These are phyloP conservation scores for Crotophaga sulcirostris DNA, from an alignment of 2,113 vertebrate species.

Conservation along the genomic window DNA sequence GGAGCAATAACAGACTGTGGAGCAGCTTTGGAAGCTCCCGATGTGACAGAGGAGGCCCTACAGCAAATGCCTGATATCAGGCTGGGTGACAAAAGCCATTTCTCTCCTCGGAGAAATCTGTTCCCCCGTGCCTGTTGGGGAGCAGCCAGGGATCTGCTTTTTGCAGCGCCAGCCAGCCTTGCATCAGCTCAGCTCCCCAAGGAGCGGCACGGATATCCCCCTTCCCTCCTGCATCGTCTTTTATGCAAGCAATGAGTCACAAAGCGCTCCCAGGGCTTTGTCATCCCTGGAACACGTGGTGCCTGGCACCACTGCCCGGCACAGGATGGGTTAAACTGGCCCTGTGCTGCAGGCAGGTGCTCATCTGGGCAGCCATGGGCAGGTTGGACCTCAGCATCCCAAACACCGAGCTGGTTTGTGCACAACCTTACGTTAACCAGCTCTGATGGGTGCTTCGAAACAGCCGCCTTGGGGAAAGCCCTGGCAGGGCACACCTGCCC, in stretches of 20 bases:
- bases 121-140: neutral
- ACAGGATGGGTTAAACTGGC: rapidly evolving
- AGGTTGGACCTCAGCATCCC: neutral
- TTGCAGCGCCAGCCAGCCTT: neutral
- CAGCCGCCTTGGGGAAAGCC: neutral
- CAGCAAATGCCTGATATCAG: neutral
- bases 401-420: rapidly evolving
- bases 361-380: neutral
- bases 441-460: neutral
- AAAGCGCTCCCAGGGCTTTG: neutral
- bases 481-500: neutral
- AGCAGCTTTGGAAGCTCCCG: rapidly evolving
- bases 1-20: neutral
- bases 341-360: neutral
- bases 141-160: neutral
- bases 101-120: neutral
- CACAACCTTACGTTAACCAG: neutral
- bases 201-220: neutral
- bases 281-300: rapidly evolving
- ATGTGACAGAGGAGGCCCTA: neutral
- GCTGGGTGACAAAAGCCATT: conserved; percentile 18
- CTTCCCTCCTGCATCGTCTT: neutral
- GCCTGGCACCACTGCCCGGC: rapidly evolving
- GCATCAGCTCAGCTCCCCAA: neutral
- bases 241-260: neutral